Evolutionary conservation across 2,797 vertebrate genomes (phyloP).

Genomic region (Coluber constrictor): DNA sequence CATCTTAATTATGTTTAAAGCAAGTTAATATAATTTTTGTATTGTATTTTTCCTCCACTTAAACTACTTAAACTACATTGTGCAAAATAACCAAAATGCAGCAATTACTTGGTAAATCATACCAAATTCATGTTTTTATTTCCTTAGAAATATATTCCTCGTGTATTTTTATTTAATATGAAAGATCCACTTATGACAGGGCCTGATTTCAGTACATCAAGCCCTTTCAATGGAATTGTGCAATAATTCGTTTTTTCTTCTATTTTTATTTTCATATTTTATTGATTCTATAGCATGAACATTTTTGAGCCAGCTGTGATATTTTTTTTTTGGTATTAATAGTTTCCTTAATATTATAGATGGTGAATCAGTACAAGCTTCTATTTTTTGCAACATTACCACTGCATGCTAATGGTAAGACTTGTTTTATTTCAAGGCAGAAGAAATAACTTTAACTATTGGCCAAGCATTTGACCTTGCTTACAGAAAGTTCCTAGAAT

Average conservation of each 20-base stretch:
- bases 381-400: background rate
- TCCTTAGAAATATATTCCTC: background rate
- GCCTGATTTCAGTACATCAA: background rate
- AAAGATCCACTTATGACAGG: background rate
- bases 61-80: background rate
- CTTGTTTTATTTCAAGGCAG: conserved; percentile 79
- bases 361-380: background rate
- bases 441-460: conserved; percentile 97
- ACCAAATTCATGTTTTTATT: background rate
- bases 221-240: background rate
- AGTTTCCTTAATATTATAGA: background rate
- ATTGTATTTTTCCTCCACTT: background rate
- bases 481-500: conserved; percentile 98
- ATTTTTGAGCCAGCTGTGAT: background rate
- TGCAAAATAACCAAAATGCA: background rate
- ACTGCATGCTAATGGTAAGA: conserved; percentile 39
- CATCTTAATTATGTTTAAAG: background rate
- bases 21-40: background rate
- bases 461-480: conserved; percentile 98
- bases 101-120: background rate
- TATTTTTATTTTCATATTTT: background rate
- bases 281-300: background rate
- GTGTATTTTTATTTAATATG: background rate
- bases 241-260: background rate
- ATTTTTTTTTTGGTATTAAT: background rate